These are phyloP conservation scores for Drosophila murphyi DNA, from an alignment of 1,140 invertebrate species.

Conservation along the genomic window DNA sequence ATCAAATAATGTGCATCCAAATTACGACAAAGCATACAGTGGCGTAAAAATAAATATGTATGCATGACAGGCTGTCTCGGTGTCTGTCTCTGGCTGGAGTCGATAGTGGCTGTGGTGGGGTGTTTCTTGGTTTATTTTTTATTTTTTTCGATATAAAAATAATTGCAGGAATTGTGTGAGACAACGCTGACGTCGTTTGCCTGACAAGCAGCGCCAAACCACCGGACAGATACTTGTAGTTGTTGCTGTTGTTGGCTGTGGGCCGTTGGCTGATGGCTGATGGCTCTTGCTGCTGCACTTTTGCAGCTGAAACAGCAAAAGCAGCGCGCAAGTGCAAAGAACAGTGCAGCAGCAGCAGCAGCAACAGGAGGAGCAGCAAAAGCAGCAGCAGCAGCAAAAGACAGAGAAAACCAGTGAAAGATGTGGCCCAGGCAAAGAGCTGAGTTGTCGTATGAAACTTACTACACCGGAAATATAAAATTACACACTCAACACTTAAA, in stretches of 20 bases:
- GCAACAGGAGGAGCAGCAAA: slow-evolving; percentile 10
- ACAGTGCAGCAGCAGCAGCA: slow-evolving; percentile 29
- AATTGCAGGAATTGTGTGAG: slow-evolving; percentile 80
- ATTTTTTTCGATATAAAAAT: slow-evolving; percentile 77
- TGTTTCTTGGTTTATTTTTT: slow-evolving; percentile 38
- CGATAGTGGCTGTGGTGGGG: slow-evolving; percentile 43
- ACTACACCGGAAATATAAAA: slow-evolving; percentile 83
- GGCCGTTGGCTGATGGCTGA: no score
- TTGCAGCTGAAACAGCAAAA: slow-evolving; percentile 77
- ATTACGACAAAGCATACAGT: slow-evolving; percentile 76
- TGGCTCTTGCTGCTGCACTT: slow-evolving; percentile 56
- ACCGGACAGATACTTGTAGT: slow-evolving; percentile 46
- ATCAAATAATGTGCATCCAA: slow-evolving; percentile 78
- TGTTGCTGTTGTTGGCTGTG: slow-evolving; percentile 22
- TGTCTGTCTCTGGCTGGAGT: slow-evolving; percentile 11
- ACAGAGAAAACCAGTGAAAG: slow-evolving; percentile 42
- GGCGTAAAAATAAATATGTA: slow-evolving; percentile 63
- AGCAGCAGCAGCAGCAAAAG: slow-evolving; percentile 41
- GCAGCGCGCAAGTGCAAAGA: slow-evolving; percentile 13
- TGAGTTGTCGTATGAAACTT: slow-evolving; percentile 77
- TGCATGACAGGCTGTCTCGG: slow-evolving; percentile 59
- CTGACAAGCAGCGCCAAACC: slow-evolving; percentile 42
- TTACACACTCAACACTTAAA: slow-evolving; percentile 83
- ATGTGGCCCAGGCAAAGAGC: slow-evolving; percentile 64
- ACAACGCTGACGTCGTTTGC: slow-evolving; percentile 21